Conservation (phyloP, 2,888 invertebrate genomes). For the Ernsta delagoae region DNA sequence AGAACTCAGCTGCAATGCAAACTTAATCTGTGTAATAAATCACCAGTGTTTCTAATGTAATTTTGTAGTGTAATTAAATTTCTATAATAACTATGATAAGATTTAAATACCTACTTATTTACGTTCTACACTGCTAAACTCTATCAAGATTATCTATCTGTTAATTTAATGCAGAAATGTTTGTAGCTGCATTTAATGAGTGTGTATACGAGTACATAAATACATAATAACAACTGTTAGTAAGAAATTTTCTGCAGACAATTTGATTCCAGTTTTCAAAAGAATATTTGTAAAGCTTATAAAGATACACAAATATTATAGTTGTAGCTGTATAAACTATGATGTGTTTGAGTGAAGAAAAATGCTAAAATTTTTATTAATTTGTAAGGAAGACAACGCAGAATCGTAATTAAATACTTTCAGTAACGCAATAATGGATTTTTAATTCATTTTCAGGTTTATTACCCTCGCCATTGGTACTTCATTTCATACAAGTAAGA, state of each 20-base stretch:
- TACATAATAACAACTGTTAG: too few relatives aligned
- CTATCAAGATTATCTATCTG: too few relatives aligned
- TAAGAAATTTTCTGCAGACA: too few relatives aligned
- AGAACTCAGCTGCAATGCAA: background rate
- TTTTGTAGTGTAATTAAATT: background rate
- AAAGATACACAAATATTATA: too few relatives aligned
- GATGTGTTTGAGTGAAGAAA: background rate
- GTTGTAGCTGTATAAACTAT: background rate
- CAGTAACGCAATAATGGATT: background rate
- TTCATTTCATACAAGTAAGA: constrained; percentile 54
- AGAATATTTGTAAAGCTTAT: too few relatives aligned
- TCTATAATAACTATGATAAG: background rate
- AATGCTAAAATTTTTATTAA: background rate
- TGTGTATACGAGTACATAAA: too few relatives aligned
- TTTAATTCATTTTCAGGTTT: constrained; percentile 9
- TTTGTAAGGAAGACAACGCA: background rate
- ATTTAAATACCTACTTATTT: background rate
- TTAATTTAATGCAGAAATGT: too few relatives aligned
- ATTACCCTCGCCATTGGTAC: constrained; percentile 34
- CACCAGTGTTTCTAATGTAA: background rate
- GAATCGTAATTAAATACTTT: too few relatives aligned
- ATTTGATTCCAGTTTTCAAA: too few relatives aligned
- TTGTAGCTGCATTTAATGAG: too few relatives aligned
- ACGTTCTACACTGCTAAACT: background rate
- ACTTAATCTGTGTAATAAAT: background rate